Evolutionary conservation across 2,113 vertebrate species (phyloP), one percentile per base, ranked within the genome.

Genomic region (Cebidichthys violaceus): DNA sequence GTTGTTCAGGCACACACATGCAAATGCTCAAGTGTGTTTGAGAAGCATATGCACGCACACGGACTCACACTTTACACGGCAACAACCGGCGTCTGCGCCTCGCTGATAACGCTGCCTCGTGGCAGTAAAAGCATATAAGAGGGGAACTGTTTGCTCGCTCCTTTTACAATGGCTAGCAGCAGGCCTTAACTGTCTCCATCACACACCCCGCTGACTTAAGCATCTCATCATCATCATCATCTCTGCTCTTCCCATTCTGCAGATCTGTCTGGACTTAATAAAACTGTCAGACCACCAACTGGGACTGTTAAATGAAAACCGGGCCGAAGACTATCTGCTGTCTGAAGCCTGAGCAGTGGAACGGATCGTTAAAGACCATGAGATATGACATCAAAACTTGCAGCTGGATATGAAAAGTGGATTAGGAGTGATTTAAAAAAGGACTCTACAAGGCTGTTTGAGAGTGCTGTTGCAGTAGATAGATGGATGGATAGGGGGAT

Each of bases 221-320:
- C 81, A 68, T 84, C 87, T 86, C 89, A 86, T 90, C 84, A 79
- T 85, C 80, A 75, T 83, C 89, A 79, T 83, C 83, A 76, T 81
- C 83, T 65, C 61, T 54, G 55, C 79, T 77, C 76, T 54, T 52
- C 45, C 77, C 77, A 39, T 89, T 83, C 70, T 65, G 33, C 75
- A 82, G 76, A 86, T 86, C 79, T 81, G 85, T 79, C 74, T 24
- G 84, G 84, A 91, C 89, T 89, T 87, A 86, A 90, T 90, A 84
- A 92, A 92, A 86, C 79, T 86, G 83, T 87, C 89, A 87, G 83
- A 84, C 79, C 83, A 65, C 89, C 90, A 85, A 55, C 90, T 82
- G 90, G 70, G 81, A 43, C 81, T 70, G 79, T 88, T 90, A 88
- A 91, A 90, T 90, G 84, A 82, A 85, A 75, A 70, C 75, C 17